These are phyloP conservation scores for Denticeps clupeoides DNA, from an alignment of 2,797 vertebrate species.

Conservation along the genomic window DNA sequence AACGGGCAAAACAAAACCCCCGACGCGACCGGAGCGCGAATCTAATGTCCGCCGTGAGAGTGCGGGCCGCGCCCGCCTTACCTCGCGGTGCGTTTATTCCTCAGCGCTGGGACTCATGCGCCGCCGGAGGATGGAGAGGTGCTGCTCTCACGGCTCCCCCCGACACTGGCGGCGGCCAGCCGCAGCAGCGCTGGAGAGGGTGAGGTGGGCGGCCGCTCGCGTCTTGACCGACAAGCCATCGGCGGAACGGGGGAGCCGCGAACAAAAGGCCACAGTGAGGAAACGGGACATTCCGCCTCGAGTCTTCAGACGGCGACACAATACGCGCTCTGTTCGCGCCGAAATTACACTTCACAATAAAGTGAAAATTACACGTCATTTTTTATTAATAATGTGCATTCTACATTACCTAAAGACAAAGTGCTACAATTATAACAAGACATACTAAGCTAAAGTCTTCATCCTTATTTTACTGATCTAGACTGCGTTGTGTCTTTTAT, in stretches of 20 bases:
- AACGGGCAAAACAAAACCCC: neutral
- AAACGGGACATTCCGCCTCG: constrained; percentile 16
- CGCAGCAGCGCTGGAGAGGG: constrained; percentile 32
- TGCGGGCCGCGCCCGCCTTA: constrained; percentile 7
- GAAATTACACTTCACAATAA: too few species aligned
- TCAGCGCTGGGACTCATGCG: constrained; percentile 28
- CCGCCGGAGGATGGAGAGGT: constrained; percentile 18
- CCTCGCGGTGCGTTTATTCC: constrained; percentile 22
- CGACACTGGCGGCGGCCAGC: constrained; percentile 29
- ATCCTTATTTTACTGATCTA: too few species aligned
- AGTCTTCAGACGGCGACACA: too few species aligned
- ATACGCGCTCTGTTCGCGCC: too few species aligned
- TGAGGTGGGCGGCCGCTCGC: constrained; percentile 35
- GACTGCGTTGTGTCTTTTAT: too few species aligned
- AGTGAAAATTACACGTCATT: too few species aligned
- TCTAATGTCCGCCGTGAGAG: neutral
- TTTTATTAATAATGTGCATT: too few species aligned
- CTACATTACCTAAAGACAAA: too few species aligned
- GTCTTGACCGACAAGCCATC: constrained; percentile 33
- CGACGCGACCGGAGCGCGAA: neutral
- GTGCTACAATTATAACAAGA: too few species aligned
- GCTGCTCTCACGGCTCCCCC: constrained; percentile 26
- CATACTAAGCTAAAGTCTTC: too few species aligned
- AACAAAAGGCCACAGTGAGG: constrained; percentile 30
- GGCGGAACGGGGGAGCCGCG: constrained; percentile 17